These are phyloP conservation scores for Endomychus coccineus DNA, from an alignment of 2,888 invertebrate genomes.

Conservation along the genomic window DNA sequence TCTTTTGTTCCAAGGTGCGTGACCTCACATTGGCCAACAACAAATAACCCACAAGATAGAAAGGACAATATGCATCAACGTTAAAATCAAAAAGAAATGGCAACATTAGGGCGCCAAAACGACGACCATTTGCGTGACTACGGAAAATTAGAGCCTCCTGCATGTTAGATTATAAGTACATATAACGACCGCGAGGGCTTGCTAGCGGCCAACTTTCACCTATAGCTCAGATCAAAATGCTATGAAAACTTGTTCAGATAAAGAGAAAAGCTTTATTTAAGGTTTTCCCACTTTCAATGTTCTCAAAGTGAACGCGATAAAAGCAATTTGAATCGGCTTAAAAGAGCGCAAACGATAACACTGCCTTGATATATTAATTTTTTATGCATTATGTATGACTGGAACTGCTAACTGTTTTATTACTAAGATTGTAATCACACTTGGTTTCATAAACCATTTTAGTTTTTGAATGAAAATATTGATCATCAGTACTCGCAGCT, in stretches of 20 bases:
- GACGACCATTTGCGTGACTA: conserved; percentile 27
- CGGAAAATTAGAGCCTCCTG: conserved; percentile 26
- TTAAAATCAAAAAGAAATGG: conserved; percentile 8
- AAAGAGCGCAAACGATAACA: background rate
- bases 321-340: background rate
- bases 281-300: background rate
- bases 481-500: no score
- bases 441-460: no score
- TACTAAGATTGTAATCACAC: no score
- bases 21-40: conserved; percentile 5
- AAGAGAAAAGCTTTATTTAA: background rate
- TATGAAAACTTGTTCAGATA: background rate
- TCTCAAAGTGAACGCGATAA: no score
- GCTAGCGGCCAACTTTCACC: conserved; percentile 17
- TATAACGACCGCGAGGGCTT: conserved; percentile 20
- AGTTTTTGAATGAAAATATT: no score
- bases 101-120: conserved; percentile 23
- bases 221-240: conserved; percentile 1
- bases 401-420: no score
- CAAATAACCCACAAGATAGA: conserved; percentile 3
- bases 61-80: no score
- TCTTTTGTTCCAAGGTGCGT: conserved; percentile 5
- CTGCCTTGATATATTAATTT: no score
- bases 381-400: no score
- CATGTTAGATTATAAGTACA: conserved; percentile 19